A percentile compares a stretch with the other conserved stretches of the same genome.
phyloP scores from a whole-genome alignment of 2,888 invertebrate genomes.

The Caenorhabditis drosophilae region DNA sequence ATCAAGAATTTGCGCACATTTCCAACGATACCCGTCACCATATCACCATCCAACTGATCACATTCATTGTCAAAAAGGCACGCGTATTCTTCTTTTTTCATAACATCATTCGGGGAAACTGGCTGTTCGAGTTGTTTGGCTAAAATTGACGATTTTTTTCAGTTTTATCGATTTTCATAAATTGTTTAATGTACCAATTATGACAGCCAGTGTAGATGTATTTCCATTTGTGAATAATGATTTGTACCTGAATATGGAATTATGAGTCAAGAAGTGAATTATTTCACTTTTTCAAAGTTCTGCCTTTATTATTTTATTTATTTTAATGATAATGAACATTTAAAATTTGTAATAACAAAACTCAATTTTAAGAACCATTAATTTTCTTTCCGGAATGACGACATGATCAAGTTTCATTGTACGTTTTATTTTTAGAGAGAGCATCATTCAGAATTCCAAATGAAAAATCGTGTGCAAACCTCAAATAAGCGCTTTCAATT shows the following conservation, averaged over 20 bases:
- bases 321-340: neutral
- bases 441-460: too few relatives aligned
- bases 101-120: constrained; percentile 32
- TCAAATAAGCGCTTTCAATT: constrained; percentile 47
- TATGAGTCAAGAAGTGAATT: neutral
- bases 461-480: too few relatives aligned
- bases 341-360: too few relatives aligned
- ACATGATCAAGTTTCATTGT: too few relatives aligned
- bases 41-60: constrained; percentile 52
- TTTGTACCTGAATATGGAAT: constrained; percentile 27
- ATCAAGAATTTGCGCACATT: constrained; percentile 59
- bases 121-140: constrained; percentile 49
- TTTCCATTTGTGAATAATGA: constrained; percentile 43
- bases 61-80: constrained; percentile 57
- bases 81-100: constrained; percentile 40
- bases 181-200: constrained; percentile 26
- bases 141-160: constrained; percentile 16
- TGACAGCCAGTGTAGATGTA: constrained; percentile 37
- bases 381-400: too few relatives aligned
- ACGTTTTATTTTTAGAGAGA: too few relatives aligned
- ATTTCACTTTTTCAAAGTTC: neutral
- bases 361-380: too few relatives aligned
- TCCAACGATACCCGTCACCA: constrained; percentile 57
- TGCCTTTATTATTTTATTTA: constrained; percentile 7
- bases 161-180: neutral